A percentile compares a stretch with the other conserved stretches of the same genome.
Evolutionary conservation across 2,113 vertebrate genomes (phyloP).

Genomic region (Dolichallabes microphthalmus): DNA sequence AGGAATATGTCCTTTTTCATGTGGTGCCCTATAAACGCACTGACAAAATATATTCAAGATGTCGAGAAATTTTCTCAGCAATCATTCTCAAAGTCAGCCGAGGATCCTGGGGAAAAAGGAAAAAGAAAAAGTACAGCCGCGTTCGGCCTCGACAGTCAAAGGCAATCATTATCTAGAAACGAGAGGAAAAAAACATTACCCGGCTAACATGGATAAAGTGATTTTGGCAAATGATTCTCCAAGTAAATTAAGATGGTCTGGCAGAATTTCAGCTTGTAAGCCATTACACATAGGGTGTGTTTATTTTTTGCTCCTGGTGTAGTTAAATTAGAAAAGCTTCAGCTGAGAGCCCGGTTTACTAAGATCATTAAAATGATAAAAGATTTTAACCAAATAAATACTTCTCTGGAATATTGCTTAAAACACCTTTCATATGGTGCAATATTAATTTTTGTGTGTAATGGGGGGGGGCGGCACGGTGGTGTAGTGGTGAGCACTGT

Average conservation of each 20-base stretch:
- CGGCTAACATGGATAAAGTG: slow-evolving; percentile 16
- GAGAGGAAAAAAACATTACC: slow-evolving; percentile 9
- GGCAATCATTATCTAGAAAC: slow-evolving; percentile 16
- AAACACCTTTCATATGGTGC: neutral
- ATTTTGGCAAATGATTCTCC: slow-evolving; percentile 42
- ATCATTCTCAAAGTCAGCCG: slow-evolving; percentile 17
- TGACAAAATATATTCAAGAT: slow-evolving; percentile 33
- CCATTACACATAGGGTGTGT: neutral
- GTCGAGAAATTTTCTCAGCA: slow-evolving; percentile 2
- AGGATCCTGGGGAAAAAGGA: neutral
- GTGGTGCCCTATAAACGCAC: slow-evolving; percentile 6
- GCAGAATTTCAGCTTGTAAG: slow-evolving; percentile 30
- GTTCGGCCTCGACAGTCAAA: slow-evolving; percentile 27
- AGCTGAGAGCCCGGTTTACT: slow-evolving; percentile 1
- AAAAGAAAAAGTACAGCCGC: neutral
- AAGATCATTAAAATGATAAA: neutral
- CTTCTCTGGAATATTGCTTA: neutral
- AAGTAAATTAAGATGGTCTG: slow-evolving; percentile 30
- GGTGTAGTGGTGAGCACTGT: too few species aligned
- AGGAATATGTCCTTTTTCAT: slow-evolving; percentile 34
- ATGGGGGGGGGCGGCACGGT: too few species aligned
- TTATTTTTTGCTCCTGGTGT: neutral
- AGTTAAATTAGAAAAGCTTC: neutral
- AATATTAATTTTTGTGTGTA: neutral
- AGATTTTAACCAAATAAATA: neutral